Percentiles rank a stretch among this genome's conserved stretches.
phyloP scores from a whole-genome alignment of 2,113 vertebrate genomes.

The Hemibagrus wyckioides region DNA sequence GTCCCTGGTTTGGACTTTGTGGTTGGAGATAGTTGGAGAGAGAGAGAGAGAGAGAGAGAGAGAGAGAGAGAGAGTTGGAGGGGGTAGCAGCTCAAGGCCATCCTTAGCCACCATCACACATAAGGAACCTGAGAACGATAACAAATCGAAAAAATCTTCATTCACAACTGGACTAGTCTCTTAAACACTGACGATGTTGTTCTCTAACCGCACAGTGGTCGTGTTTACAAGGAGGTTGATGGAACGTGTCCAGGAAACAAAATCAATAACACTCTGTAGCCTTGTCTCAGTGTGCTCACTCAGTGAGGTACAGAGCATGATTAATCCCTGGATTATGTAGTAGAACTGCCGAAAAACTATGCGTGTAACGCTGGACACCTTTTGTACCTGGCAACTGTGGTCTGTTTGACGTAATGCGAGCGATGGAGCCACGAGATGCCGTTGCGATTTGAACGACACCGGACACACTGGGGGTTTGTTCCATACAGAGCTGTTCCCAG shows the following conservation, averaged over 20 bases:
- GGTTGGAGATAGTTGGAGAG: background rate
- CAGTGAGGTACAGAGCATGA: background rate
- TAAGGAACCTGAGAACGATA: slow-evolving; percentile 68
- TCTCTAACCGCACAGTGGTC: background rate
- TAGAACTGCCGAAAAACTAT: background rate
- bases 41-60: background rate
- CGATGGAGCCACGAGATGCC: background rate
- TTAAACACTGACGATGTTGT: background rate
- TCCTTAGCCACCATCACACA: slow-evolving; percentile 77
- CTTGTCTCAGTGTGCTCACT: background rate
- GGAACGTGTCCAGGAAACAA: background rate
- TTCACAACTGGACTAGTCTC: background rate
- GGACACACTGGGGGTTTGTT: background rate
- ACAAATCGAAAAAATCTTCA: slow-evolving; percentile 13
- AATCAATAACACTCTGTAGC: background rate
- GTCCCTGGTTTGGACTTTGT: slow-evolving; percentile 50
- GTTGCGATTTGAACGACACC: background rate
- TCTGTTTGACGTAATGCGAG: background rate
- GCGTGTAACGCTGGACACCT: background rate
- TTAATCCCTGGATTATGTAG: background rate
- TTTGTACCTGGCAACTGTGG: background rate
- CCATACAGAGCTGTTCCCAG: background rate
- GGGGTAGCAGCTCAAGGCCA: slow-evolving; percentile 70
- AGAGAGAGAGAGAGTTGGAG: slow-evolving; percentile 1
- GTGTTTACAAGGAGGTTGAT: background rate